These are phyloP conservation scores for Drosophila pallidifrons DNA, from an alignment of 1,140 invertebrate genomes.

Conservation along the genomic window DNA sequence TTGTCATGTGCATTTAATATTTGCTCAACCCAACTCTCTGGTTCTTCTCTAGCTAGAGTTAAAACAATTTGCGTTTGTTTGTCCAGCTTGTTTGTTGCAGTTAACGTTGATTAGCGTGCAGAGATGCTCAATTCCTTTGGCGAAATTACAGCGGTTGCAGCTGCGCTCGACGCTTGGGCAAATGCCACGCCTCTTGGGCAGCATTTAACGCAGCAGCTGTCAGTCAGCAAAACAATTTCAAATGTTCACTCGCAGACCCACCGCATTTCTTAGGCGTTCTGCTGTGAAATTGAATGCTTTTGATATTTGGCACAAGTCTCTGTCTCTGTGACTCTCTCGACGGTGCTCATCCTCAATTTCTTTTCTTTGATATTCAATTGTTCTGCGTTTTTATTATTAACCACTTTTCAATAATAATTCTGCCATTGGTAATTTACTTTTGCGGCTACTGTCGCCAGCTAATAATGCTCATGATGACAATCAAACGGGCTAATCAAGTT, in stretches of 20 bases:
- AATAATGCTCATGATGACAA: slow-evolving; percentile 63
- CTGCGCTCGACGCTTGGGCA: slow-evolving; percentile 7
- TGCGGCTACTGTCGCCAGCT: slow-evolving; percentile 57
- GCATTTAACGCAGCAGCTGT: slow-evolving; percentile 54
- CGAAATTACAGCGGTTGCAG: slow-evolving; percentile 59
- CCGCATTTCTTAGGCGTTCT: slow-evolving; percentile 69
- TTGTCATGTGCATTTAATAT: slow-evolving; percentile 82
- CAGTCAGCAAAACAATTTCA: slow-evolving; percentile 80
- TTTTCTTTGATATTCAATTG: slow-evolving; percentile 22
- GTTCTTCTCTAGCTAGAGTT: neutral
- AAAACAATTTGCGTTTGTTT: slow-evolving; percentile 82
- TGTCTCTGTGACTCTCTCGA: neutral
- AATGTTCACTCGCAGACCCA: slow-evolving; percentile 69
- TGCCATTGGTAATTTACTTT: slow-evolving; percentile 68
- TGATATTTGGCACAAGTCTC: slow-evolving; percentile 53
- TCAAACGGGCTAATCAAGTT: slow-evolving; percentile 63
- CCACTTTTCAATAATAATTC: slow-evolving; percentile 53
- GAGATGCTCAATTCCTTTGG: slow-evolving; percentile 54
- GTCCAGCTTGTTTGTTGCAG: slow-evolving; percentile 81
- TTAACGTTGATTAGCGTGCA: slow-evolving; percentile 78
- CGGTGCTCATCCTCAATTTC: neutral
- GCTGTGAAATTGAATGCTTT: slow-evolving; percentile 77
- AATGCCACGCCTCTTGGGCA: slow-evolving; percentile 59
- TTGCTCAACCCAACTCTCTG: slow-evolving; percentile 32
- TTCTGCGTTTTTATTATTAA: slow-evolving; percentile 34